Evolutionary conservation across 2,888 invertebrate species (phyloP).

Genomic region (Lasioglossum figueresi): DNA sequence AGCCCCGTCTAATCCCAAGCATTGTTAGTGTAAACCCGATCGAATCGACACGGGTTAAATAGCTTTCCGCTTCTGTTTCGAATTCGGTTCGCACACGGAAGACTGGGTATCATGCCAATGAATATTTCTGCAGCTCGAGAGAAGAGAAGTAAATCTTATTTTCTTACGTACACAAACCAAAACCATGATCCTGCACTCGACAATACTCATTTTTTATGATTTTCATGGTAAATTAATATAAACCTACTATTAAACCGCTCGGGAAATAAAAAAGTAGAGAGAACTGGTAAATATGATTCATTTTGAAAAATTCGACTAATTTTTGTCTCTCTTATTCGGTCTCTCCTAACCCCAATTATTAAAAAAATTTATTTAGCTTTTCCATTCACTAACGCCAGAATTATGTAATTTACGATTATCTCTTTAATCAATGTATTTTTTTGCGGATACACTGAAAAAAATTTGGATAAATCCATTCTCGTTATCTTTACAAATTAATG

Average conservation of each 20-base stretch:
- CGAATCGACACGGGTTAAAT: not conserved
- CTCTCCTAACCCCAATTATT: no score
- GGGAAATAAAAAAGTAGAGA: no score
- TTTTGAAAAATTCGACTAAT: no score
- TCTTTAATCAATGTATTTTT: no score
- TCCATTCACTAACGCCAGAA: no score
- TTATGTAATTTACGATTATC: no score
- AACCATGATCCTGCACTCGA: not conserved
- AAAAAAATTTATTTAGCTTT: no score
- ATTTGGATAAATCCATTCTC: no score
- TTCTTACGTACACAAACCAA: not conserved
- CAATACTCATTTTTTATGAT: not conserved
- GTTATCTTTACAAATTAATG: not conserved
- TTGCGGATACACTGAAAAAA: no score
- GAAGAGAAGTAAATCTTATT: not conserved
- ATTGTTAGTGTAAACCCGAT: not conserved
- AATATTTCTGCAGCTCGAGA: constrained; percentile 38
- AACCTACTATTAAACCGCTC: not conserved
- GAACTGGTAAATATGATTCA: no score
- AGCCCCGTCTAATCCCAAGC: not conserved
- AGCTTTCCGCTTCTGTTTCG: not conserved
- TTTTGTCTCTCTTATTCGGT: no score
- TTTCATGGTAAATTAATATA: not conserved
- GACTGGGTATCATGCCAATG: constrained; percentile 28
- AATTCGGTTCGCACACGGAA: constrained; percentile 1